Percentiles rank a stretch among this genome's conserved stretches.
phyloP scores from a whole-genome alignment of 1,140 invertebrate species.

The Bombus impatiens region DNA sequence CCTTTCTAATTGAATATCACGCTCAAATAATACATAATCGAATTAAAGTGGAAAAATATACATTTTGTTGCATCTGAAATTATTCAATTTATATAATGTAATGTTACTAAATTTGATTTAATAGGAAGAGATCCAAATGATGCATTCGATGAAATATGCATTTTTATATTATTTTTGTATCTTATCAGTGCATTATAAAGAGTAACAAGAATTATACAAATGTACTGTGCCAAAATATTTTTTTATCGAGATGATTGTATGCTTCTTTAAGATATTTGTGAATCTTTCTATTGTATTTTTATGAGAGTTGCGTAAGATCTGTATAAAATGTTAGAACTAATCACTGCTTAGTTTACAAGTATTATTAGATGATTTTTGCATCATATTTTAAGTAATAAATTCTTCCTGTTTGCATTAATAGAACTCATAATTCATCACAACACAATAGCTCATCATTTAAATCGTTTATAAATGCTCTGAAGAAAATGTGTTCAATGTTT shows the following conservation, averaged over 20 bases:
- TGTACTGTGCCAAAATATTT: constrained; percentile 63
- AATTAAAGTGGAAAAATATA: background rate
- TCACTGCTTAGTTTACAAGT: constrained; percentile 53
- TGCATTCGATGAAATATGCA: background rate
- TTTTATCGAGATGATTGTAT: constrained; percentile 17
- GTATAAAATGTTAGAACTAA: constrained; percentile 51
- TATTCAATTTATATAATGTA: background rate
- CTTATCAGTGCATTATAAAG: constrained; percentile 42
- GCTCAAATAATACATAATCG: constrained; percentile 9
- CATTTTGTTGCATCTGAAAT: constrained; percentile 11
- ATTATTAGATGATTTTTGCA: constrained; percentile 54
- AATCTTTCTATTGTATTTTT: constrained; percentile 43
- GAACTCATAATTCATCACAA: constrained; percentile 5
- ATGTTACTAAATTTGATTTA: background rate
- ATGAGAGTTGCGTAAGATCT: constrained; percentile 23
- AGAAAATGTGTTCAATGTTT: constrained; percentile 60
- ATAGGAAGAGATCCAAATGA: background rate
- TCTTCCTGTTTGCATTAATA: constrained; percentile 10
- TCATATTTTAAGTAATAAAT: constrained; percentile 36
- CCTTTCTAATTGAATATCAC: constrained; percentile 5
- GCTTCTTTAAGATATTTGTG: constrained; percentile 42
- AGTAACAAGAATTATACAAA: constrained; percentile 40
- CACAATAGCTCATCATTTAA: constrained; percentile 9
- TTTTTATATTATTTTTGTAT: constrained; percentile 41
- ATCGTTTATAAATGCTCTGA: constrained; percentile 37